Evolutionary conservation across 1,140 invertebrate genomes (phyloP), one percentile per base, ranked within the genome.

Genomic region (Bemisia tabaci): DNA sequence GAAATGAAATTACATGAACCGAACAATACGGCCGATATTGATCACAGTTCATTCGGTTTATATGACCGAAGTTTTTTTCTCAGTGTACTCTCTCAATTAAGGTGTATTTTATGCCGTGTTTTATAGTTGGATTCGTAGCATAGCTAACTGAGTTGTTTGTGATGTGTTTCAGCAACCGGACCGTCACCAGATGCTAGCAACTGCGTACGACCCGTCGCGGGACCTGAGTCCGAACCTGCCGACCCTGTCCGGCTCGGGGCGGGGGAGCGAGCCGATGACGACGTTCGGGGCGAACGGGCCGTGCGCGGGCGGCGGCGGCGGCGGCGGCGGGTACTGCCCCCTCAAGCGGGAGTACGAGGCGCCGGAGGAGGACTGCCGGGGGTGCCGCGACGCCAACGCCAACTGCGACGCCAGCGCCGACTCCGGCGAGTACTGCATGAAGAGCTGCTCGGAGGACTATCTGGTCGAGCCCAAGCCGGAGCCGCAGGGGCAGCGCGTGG

Each of bases 181-280:
- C 74, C 78, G 78, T 69, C 72, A 72, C 67, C 72, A 73, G 68
- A 72, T 74, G 70, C 67, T 73, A 25, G 83, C 84, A 72, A 82
- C 84, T 73, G 81, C 82, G 72, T 85, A 86, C 78, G 85, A 87
- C 71, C 84, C 84, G 71, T 84, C 84, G 33, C 81, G 85, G 72
- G 86, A 87, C 72, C 79, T 87, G 62, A 87, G 85, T 72, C 86
- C 87, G 70, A 87, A 85, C 72, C 81, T 87, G 65, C 86, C 86
- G 39, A 81, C 80, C 70, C 70, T 82, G 27, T 66, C 67, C 81
- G 76, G 83, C 81, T 74, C 83, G 79, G 79, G 84, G 76, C 74
- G 83, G 79, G 79, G 84, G 76, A 77, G 84, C 78, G 73, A 68
- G 65, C 71, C 68, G 65, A 65, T 65, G 74, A 75, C 78, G 65